Base-by-base conservation (phyloP, 1,140 invertebrate genomes). In the Nilaparvata lugens region DNA sequence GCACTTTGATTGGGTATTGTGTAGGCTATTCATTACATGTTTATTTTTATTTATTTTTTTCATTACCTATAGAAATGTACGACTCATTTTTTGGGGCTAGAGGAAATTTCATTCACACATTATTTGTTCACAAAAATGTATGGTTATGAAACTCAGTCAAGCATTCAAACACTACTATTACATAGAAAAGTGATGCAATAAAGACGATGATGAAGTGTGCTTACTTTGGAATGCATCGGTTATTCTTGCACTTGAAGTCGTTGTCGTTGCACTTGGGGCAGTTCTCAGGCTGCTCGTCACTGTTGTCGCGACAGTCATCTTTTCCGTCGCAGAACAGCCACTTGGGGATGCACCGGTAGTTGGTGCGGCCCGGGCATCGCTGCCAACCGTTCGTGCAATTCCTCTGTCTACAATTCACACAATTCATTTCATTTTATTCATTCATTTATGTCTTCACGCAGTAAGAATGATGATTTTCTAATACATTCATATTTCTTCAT, bases 241-340 rank as follows among this genome's bases (percentile, higher is more conserved):
- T 93, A 70, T 97, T 97, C 42, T 83, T 82, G 71, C 95, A 97
- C 60, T 88, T 86, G 74, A 95, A 97, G 65, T 97, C 93, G n/a
- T 89, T 91, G 6, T 86, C 85, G 60, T 91, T 88, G 68, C 95
- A 98, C 52, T 84, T 83, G 0, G 91, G 93, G 73, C 95, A 97
- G 69, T 89, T 88, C 69, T 91, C 86, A 0, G 87, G 81, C 16
- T 85, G 71, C 76, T 98, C 95, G 71, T 98, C 95, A 3, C 89
- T 93, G 24, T 88, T 87, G 69, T 97, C 94, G 1, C 93, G 76
- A 64, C 91, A 93, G 67, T 92, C 89, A 64, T 95, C 91, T 73
- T 95, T 95, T 2, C 93, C 93, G 69, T 96, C 93, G 72, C 93
- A 96, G 80, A 95, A 95, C 28, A 95, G 69, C 93, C 92, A 95